A percentile compares a stretch with the other conserved stretches of the same genome.
Evolutionary conservation across 2,113 vertebrate species (phyloP).

Genomic region (Melanostigma gelatinosum): DNA sequence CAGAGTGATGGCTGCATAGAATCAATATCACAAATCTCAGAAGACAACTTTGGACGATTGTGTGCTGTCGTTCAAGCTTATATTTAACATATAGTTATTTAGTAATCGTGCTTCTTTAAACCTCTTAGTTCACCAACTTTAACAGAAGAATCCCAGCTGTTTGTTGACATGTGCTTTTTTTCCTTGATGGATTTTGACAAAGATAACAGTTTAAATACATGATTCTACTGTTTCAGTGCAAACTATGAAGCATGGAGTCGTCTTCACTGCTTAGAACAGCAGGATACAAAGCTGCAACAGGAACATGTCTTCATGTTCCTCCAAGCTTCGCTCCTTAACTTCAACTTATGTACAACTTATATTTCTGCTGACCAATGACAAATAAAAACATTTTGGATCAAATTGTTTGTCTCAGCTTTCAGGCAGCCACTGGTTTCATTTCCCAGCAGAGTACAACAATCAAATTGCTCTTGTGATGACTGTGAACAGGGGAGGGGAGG

Average conservation of each 20-base stretch:
- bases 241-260: not conserved
- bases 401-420: not conserved
- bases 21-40: slow-evolving; percentile 57
- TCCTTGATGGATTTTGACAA: not conserved
- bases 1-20: slow-evolving; percentile 61
- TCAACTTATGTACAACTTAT: not conserved
- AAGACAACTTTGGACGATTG: slow-evolving; percentile 20
- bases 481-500: no score
- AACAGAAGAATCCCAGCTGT: not conserved
- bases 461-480: not conserved
- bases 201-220: not conserved
- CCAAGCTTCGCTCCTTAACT: not conserved
- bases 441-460: not conserved
- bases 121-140: not conserved
- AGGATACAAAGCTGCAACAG: not conserved
- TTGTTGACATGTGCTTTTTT: not conserved
- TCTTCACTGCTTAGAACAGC: not conserved
- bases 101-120: not conserved
- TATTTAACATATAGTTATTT: not conserved
- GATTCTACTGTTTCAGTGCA: not conserved
- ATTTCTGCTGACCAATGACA: not conserved
- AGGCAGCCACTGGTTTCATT: not conserved
- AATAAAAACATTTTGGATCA: not conserved
- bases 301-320: not conserved
- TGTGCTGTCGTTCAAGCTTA: not conserved